These are phyloP conservation scores for Dasyornis broadbenti DNA, from an alignment of 2,113 vertebrate genomes.

Conservation along the genomic window DNA sequence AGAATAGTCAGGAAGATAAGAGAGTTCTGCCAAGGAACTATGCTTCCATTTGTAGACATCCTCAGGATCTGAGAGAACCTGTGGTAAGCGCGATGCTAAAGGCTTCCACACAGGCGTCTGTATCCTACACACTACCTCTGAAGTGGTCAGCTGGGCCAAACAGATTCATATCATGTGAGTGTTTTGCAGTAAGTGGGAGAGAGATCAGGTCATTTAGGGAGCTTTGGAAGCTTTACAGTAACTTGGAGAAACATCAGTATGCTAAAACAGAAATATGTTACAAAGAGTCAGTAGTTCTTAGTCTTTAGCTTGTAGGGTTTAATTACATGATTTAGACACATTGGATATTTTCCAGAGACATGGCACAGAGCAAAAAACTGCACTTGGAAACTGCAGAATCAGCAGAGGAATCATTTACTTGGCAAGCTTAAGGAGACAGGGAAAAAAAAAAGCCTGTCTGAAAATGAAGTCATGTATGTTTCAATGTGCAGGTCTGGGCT, in stretches of 20 bases:
- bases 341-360: constrained; percentile 8
- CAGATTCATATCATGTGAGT: background rate
- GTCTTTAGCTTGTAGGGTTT: background rate
- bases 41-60: background rate
- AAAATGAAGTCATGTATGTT: constrained; percentile 41
- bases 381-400: constrained; percentile 44
- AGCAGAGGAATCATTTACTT: constrained; percentile 37
- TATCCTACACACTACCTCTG: constrained; percentile 16
- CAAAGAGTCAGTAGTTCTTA: background rate
- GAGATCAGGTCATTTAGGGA: constrained; percentile 13
- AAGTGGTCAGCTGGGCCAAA: constrained; percentile 38
- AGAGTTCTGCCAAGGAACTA: background rate
- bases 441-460: background rate
- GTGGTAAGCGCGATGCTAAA: background rate
- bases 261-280: background rate
- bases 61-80: background rate
- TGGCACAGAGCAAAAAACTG: background rate
- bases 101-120: background rate
- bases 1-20: background rate
- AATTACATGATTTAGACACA: constrained; percentile 21
- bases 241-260: background rate
- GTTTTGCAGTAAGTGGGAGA: background rate
- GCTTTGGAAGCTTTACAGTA: background rate
- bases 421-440: background rate
- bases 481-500: constrained; percentile 21